A percentile compares a stretch with the other conserved stretches of the same genome.
Conservation (phyloP, 2,797 vertebrate genomes). For the Salarias fasciatus region DNA sequence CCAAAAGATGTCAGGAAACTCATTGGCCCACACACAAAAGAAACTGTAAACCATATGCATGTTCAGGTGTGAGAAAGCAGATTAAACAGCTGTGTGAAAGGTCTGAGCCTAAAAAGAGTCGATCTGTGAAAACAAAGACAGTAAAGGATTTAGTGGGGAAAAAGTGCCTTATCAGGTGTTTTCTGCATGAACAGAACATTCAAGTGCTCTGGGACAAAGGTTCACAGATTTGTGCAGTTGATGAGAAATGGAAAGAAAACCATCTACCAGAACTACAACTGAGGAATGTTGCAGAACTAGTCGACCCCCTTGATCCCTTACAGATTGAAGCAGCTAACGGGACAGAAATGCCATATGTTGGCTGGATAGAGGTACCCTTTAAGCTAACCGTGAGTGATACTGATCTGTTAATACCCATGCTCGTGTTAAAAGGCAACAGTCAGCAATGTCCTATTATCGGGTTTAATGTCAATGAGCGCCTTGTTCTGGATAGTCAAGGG, state of each 20-base stretch:
- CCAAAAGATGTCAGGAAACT: constrained; percentile 10
- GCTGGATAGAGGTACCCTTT: not conserved
- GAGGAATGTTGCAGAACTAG: not conserved
- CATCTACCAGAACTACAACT: not conserved
- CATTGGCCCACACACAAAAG: constrained; percentile 10
- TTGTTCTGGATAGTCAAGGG: not conserved
- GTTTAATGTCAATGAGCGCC: not conserved
- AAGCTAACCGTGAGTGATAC: not conserved
- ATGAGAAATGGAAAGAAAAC: not conserved
- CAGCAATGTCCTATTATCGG: not conserved
- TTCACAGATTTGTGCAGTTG: not conserved
- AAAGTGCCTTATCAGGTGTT: constrained; percentile 31
- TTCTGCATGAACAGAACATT: not conserved
- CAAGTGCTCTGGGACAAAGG: not conserved
- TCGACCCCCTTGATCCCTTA: not conserved
- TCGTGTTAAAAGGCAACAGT: not conserved
- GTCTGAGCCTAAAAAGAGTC: not conserved
- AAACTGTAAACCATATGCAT: not conserved
- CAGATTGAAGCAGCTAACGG: not conserved
- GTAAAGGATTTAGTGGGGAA: constrained; percentile 17
- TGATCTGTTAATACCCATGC: not conserved
- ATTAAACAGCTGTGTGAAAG: not conserved
- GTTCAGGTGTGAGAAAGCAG: too few relatives aligned
- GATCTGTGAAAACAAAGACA: not conserved
- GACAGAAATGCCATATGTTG: too few relatives aligned